Conservation (phyloP, 2,113 vertebrate genomes). For the western clawed frog (Xenopus tropicalis) region DNA sequence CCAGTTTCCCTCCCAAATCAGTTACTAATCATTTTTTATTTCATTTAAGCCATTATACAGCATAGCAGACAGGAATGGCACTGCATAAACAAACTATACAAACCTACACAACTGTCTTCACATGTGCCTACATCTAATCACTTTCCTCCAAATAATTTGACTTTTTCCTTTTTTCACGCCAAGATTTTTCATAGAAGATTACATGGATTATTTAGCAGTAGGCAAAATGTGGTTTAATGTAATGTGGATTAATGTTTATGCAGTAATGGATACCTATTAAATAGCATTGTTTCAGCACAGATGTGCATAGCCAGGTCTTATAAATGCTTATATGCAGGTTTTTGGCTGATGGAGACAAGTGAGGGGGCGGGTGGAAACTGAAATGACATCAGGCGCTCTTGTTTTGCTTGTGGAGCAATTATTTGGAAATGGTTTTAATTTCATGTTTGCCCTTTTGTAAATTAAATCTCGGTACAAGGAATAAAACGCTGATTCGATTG, state of each 20-base stretch:
- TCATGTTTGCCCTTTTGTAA: slow-evolving; percentile 49
- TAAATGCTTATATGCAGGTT: slow-evolving; percentile 63
- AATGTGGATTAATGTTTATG: background rate
- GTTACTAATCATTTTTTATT: too few species aligned
- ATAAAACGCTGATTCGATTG: slow-evolving; percentile 1
- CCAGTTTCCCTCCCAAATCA: too few species aligned
- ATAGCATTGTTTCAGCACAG: slow-evolving; percentile 56
- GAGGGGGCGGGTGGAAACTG: slow-evolving; percentile 67
- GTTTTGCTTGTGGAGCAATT: slow-evolving; percentile 65
- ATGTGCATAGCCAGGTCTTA: slow-evolving; percentile 57
- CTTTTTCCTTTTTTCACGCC: background rate
- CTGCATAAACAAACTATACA: too few species aligned
- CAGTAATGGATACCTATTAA: slow-evolving; percentile 8
- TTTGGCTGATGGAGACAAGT: slow-evolving; percentile 64
- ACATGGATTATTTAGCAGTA: background rate
- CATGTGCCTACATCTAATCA: too few species aligned
- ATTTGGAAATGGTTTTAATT: slow-evolving; percentile 56
- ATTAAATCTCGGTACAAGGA: slow-evolving; percentile 4
- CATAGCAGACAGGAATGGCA: too few species aligned
- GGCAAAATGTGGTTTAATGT: background rate
- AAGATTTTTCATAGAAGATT: background rate
- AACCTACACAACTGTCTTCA: too few species aligned
- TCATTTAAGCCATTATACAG: too few species aligned
- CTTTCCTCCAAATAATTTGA: background rate
- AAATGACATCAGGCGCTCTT: slow-evolving; percentile 62